phyloP scores from a whole-genome alignment of 2,888 invertebrate species.

The Isotomurus palustris region DNA sequence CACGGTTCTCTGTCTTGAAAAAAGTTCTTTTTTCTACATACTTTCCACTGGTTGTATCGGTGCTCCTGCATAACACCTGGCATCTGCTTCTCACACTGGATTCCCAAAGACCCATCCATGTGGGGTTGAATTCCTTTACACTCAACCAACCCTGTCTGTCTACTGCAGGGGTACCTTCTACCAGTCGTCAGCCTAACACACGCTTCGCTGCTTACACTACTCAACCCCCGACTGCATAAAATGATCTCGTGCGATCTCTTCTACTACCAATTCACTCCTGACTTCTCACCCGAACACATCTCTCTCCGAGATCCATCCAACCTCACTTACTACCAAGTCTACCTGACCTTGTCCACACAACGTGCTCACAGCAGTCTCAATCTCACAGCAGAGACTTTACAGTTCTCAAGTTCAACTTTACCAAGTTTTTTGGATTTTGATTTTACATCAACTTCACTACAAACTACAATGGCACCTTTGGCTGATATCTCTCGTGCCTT shows the following conservation, averaged over 20 bases:
- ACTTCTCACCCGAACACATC: conserved; percentile 37
- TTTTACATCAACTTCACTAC: conserved; percentile 11
- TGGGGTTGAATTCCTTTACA: conserved; percentile 10
- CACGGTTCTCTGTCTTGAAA: conserved; percentile 37
- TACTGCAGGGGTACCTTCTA: conserved; percentile 9
- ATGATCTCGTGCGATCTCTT: conserved; percentile 38
- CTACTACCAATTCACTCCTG: conserved; percentile 32
- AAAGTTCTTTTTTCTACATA: conserved; percentile 41
- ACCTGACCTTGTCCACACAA: background rate
- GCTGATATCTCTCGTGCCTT: conserved; percentile 45
- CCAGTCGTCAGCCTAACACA: conserved; percentile 39
- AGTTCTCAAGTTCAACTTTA: background rate
- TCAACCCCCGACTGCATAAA: conserved; percentile 36
- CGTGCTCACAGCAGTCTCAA: conserved; percentile 11
- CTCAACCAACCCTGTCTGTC: background rate
- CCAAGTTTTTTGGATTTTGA: conserved; percentile 12
- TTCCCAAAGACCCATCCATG: conserved; percentile 30
- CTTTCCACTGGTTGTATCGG: conserved; percentile 36
- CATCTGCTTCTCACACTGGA: conserved; percentile 31
- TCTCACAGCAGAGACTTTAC: conserved; percentile 7
- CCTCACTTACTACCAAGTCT: conserved; percentile 12
- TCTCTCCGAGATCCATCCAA: conserved; percentile 16
- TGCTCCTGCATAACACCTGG: conserved; percentile 45
- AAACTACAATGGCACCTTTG: conserved; percentile 42
- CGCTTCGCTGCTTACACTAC: conserved; percentile 35